These are phyloP conservation scores for Drosophila nebulosa DNA, from an alignment of 1,140 invertebrate genomes.

Conservation along the genomic window DNA sequence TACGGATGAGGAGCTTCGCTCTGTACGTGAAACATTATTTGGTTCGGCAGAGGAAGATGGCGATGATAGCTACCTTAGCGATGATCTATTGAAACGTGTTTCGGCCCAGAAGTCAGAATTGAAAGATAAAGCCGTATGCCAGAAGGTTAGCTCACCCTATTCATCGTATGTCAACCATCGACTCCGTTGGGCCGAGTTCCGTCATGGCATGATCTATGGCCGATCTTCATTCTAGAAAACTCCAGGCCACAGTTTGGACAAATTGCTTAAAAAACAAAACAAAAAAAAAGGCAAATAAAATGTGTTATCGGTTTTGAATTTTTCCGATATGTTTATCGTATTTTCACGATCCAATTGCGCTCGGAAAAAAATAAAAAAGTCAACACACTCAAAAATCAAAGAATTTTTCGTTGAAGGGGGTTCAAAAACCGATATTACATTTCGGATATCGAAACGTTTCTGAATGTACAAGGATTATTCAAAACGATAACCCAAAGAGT, in stretches of 20 bases:
- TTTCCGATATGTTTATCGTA: not conserved
- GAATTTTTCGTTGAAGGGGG: no score
- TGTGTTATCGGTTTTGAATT: not conserved
- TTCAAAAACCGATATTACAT: no score
- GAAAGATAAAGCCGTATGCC: not conserved
- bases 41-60: conserved; percentile 21
- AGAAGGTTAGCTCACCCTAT: conserved; percentile 53
- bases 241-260: not conserved
- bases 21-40: conserved; percentile 26
- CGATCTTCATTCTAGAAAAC: conserved; percentile 11
- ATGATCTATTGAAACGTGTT: conserved; percentile 27
- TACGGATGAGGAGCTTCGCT: not conserved
- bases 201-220: conserved; percentile 52
- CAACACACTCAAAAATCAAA: not conserved
- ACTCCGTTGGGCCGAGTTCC: conserved; percentile 55
- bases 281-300: no score
- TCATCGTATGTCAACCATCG: conserved; percentile 39
- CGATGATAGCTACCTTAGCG: not conserved
- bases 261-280: not conserved
- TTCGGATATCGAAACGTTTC: no score
- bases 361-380: not conserved
- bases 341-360: not conserved
- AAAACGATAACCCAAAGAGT: no score
- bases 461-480: no score
- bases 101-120: not conserved